Conservation (phyloP, 2,797 vertebrate species). For the Pantherophis alleghaniensis region DNA sequence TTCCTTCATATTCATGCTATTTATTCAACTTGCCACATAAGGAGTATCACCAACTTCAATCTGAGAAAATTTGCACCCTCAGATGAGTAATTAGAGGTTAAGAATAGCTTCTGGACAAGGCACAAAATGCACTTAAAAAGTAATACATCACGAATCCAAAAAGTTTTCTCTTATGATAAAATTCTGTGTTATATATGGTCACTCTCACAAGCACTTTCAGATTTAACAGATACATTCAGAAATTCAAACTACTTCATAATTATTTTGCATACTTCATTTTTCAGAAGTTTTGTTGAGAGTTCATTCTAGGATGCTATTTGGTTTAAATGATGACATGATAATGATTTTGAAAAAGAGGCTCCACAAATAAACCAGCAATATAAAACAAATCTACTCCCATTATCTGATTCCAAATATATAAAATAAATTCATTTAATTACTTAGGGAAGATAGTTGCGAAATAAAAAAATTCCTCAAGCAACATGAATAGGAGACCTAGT, state of each 20-base stretch:
- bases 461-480: background rate
- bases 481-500: background rate
- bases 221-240: background rate
- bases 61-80: background rate
- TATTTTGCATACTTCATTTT: background rate
- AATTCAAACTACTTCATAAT: background rate
- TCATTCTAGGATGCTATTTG: background rate
- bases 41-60: background rate
- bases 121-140: background rate
- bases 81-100: background rate
- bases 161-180: background rate
- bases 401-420: background rate
- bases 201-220: background rate
- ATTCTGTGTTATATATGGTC: background rate
- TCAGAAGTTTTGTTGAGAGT: background rate
- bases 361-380: background rate
- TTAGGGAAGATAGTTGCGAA: background rate
- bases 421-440: background rate
- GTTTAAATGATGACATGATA: background rate
- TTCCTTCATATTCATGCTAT: background rate
- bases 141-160: background rate
- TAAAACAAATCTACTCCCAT: background rate
- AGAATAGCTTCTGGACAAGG: background rate
- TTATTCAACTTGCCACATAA: background rate
- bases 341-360: background rate